phyloP scores from a whole-genome alignment of 2,888 invertebrate genomes.

The Hipparchia sbordonii region DNA sequence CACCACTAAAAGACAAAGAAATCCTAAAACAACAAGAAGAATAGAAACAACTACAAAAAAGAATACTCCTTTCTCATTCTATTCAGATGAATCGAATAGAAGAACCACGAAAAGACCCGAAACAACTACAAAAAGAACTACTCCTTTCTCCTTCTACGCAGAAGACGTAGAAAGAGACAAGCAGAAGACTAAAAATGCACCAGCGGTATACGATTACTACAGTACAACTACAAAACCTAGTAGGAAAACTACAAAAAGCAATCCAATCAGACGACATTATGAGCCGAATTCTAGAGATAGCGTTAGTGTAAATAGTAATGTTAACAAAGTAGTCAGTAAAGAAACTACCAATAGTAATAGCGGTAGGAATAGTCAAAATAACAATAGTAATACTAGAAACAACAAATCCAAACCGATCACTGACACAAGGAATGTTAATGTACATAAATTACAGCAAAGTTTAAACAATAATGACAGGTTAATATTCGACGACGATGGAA shows the following conservation, averaged over 20 bases:
- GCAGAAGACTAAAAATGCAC: conserved; percentile 22
- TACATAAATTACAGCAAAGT: background rate
- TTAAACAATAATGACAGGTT: conserved; percentile 4
- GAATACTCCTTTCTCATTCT: conserved; percentile 6
- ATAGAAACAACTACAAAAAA: conserved; percentile 12
- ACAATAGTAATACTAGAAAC: conserved; percentile 3
- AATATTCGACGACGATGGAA: conserved; percentile 29
- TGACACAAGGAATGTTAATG: conserved; percentile 8
- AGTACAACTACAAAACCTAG: conserved; percentile 46
- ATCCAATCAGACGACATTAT: conserved; percentile 35
- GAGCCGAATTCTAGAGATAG: conserved; percentile 29
- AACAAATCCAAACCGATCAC: conserved; percentile 1
- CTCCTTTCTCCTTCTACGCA: background rate
- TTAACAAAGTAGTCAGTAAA: conserved; percentile 18
- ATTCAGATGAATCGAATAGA: background rate
- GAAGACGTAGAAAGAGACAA: background rate
- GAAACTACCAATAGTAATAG: conserved; percentile 23
- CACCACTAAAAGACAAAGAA: conserved; percentile 39
- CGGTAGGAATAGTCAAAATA: conserved; percentile 21
- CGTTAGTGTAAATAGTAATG: conserved; percentile 26
- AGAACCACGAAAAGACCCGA: conserved; percentile 9
- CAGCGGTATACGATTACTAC: conserved; percentile 7
- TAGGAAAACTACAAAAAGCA: conserved; percentile 43
- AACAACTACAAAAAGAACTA: conserved; percentile 13
- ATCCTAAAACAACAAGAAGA: conserved; percentile 33